Evolutionary conservation across 2,888 invertebrate genomes (phyloP), one percentile per base, ranked within the genome.

Genomic region (Conomelus anceps): DNA sequence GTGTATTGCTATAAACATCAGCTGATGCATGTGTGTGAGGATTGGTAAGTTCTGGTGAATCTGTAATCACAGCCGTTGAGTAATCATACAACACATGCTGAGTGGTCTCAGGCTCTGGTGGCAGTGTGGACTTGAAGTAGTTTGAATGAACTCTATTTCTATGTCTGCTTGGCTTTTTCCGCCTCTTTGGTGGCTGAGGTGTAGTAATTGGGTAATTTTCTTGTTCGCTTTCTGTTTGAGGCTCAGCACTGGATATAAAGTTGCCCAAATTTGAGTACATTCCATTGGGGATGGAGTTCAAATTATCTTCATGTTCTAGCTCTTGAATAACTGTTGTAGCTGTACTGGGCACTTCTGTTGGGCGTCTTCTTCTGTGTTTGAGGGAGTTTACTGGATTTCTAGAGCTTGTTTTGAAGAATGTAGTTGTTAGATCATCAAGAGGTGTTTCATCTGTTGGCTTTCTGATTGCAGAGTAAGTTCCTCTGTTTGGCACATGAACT

Each of bases 361-460:
- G 90, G 22, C 91, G 89, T 22, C 90, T 84, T 22, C 90, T 88
- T 22, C 89, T 84, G 20, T 88, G 85, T 88, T 88, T 88, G 20
- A 26, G 29, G 24, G 86, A n/a, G n/a, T 24, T 29, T 1, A 26
- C 7, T 85, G 88, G 85, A 0, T 22, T 88, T 17, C 29, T 85
- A n/a, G 29, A 22, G 24, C 24, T 34, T 17, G 22, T 84, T n/a
- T 63, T 63, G 63, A n/a, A 63, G 63, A n/a, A 63, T n/a, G 63
- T 63, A 29, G 26, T 88, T 17, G 85, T 88, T 22, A 85, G 17
- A 85, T 85, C 85, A 29, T 88, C 88, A 0, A 86, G 22, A 13
- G 23, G 22, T 22, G 88, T 34, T n/a, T 85, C 84, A 17, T 88
- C 88, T 13, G 88, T 88, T 4, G 88, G 85, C n/a, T 88, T 88